Percentiles rank a stretch among this genome's conserved stretches.
Conservation (phyloP, 2,113 vertebrate species). For the cat (Felis catus) region F.catus_Fca126_mat1.0 CM031412.1:181326001-181326500, state of each 20-base stretch:
- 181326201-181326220: not conserved
- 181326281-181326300: slow-evolving; percentile 55
- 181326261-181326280: not conserved
- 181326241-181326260: slow-evolving; percentile 8
- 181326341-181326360: slow-evolving; percentile 31
- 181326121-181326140: not conserved
- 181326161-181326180: not conserved
- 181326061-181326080: not conserved
- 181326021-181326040: not conserved
- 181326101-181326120: not conserved
- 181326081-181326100: not conserved
- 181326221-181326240: not conserved
- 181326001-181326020: not conserved
- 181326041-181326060: not conserved
- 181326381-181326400: slow-evolving; percentile 64
- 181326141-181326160: not conserved
- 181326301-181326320: slow-evolving; percentile 38
- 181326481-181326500: slow-evolving; percentile 46
- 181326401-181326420: slow-evolving; percentile 57
- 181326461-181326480: slow-evolving; percentile 52
- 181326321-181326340: slow-evolving; percentile 60
- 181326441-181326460: slow-evolving; percentile 8
- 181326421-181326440: slow-evolving; percentile 49
- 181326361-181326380: slow-evolving; percentile 60
- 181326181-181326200: not conserved